Evolutionary conservation across 1,140 invertebrate species (phyloP).

Genomic region (Lepidurus apus): DNA sequence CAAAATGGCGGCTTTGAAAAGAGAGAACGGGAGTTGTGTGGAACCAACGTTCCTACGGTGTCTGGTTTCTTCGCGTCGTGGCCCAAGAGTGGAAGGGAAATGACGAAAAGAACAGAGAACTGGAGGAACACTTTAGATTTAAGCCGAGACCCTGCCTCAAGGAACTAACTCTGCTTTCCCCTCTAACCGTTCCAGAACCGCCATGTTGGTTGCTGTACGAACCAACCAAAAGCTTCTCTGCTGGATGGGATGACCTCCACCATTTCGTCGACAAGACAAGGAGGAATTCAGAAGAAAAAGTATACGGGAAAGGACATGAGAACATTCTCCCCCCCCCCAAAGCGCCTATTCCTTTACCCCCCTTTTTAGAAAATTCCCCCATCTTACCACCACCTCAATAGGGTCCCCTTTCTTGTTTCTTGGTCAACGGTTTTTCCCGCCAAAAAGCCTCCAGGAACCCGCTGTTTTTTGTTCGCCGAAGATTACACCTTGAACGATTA

Average conservation of each 20-base stretch:
- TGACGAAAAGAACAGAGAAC: conserved; percentile 4
- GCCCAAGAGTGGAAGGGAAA: conserved; percentile 12
- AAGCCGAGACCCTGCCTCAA: conserved; percentile 10
- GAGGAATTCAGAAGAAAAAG: conserved; percentile 15
- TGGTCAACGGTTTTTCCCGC: conserved; percentile 20
- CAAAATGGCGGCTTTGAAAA: conserved; percentile 3
- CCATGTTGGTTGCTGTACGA: background rate
- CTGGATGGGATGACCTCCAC: background rate
- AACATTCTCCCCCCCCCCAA: background rate
- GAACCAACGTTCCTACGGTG: background rate
- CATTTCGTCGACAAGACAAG: conserved; percentile 9
- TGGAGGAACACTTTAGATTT: conserved; percentile 22
- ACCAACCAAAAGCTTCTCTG: conserved; percentile 12
- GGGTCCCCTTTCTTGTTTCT: background rate
- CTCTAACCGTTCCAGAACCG: background rate
- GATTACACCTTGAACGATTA: conserved; percentile 5
- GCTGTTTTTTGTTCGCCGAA: background rate
- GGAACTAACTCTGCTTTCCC: conserved; percentile 6
- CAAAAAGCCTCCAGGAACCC: conserved; percentile 13
- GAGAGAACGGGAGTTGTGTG: background rate
- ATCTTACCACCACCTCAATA: background rate
- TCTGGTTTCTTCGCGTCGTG: background rate
- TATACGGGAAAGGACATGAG: conserved; percentile 6
- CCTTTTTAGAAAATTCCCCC: background rate
- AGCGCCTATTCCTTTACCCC: background rate